Conservation (phyloP, 2,113 vertebrate species). For the Sula dactylatra region DNA sequence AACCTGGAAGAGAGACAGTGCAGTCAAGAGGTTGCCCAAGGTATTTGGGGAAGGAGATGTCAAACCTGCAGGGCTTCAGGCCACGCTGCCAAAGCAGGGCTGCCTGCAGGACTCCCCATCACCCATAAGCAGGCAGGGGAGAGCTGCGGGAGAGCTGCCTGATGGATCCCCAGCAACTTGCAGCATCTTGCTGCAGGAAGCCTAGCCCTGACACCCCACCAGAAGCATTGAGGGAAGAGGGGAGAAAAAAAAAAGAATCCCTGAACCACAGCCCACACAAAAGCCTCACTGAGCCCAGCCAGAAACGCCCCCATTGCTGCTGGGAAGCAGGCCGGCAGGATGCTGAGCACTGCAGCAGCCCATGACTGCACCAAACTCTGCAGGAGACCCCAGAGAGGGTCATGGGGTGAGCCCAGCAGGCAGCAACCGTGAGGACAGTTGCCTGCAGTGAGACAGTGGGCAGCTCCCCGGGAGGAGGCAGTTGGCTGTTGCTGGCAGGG, state of each 20-base stretch:
- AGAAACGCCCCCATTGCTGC: fast-evolving
- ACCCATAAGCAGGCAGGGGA: not conserved
- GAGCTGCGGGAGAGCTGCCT: not conserved
- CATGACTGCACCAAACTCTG: fast-evolving
- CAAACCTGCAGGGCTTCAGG: not conserved
- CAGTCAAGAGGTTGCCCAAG: not conserved
- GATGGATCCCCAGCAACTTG: not conserved
- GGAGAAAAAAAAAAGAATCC: not conserved
- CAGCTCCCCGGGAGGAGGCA: not conserved
- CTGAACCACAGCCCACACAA: not conserved
- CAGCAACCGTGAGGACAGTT: fast-evolving
- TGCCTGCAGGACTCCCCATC: not conserved
- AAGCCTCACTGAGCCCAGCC: fast-evolving
- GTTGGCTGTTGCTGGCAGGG: fast-evolving
- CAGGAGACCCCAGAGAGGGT: not conserved
- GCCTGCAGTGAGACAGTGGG: not conserved
- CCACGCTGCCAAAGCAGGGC: fast-evolving
- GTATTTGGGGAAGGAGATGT: not conserved
- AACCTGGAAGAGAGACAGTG: not conserved
- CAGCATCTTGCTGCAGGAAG: not conserved
- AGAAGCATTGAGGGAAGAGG: not conserved
- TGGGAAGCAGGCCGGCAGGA: not conserved
- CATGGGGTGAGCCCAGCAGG: not conserved
- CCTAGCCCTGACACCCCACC: not conserved
- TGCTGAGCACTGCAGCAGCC: not conserved